Evolutionary conservation across 2,888 invertebrate genomes (phyloP), one percentile per base, ranked within the genome.

Genomic region (Napeogenes inachia): DNA sequence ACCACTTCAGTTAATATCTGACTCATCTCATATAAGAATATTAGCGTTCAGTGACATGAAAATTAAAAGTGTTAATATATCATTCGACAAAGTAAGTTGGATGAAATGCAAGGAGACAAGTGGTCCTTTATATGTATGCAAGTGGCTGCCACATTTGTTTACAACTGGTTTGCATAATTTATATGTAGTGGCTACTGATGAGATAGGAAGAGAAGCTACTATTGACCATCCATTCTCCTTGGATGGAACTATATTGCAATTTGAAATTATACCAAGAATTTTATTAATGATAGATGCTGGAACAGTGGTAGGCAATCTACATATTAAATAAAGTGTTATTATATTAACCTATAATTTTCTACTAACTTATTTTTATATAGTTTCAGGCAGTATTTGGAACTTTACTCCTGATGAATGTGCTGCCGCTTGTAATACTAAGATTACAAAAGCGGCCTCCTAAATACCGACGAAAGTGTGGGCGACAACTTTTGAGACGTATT

Each of bases 1-100:
- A 83, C 95, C 96, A 47, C 74, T 94, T 54, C 82, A 93, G 63
- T 86, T 93, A 68, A 92, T 96, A 57, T 75, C 82, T 62, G 88
- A 92, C 60, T 97, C 97, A 1, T 94, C 95, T 57, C 95, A 97
- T 82, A 94, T 97, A 78, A 94, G 97, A 80, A 89, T 97, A 70
- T 83, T 97, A 70, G 94, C 94, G 45, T 97, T 97, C 86, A 96
- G 96, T 65, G 87, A 93, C 73, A 91, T 92, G 8, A 78, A 89
- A 46, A 92, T 97, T 64, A 85, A 84, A 47, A 86, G 76, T 67
- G 96, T 97, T 2, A 89, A 92, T 76, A 91, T 96, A 55, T 91
- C 92, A 71, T 92, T 97, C 73, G 87, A 96, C 78, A 87, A 91
- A 68, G 89, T 86, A 54, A 84, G 88, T 64, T 96, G 95, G 95